These are phyloP conservation scores for Merluccius polli DNA, from an alignment of 2,797 vertebrate species.

Conservation along the genomic window DNA sequence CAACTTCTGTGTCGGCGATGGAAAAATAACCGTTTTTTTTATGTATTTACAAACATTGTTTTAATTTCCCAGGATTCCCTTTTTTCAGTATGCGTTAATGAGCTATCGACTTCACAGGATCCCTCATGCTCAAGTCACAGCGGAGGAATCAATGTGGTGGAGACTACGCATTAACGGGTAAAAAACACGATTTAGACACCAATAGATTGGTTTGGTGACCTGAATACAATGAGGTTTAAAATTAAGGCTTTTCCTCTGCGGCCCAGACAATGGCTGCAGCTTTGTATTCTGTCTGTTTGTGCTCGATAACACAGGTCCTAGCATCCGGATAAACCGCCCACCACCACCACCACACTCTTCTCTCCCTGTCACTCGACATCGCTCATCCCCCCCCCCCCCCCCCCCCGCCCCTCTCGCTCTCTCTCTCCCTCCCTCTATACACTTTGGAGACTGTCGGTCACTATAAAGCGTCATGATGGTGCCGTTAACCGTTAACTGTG, in stretches of 20 bases:
- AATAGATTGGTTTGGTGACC: background rate
- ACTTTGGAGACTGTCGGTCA: slow-evolving; percentile 65
- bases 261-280: slow-evolving; percentile 9
- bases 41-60: background rate
- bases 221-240: background rate
- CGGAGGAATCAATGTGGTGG: slow-evolving; percentile 1
- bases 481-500: slow-evolving; percentile 57
- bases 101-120: slow-evolving; percentile 11
- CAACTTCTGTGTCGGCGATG: background rate
- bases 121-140: slow-evolving; percentile 11
- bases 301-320: slow-evolving; percentile 30
- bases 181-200: slow-evolving; percentile 2
- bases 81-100: slow-evolving; percentile 19
- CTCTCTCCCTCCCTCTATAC: slow-evolving; percentile 18
- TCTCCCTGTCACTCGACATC: background rate
- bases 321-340: slow-evolving; percentile 20
- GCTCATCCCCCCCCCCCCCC: background rate
- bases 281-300: slow-evolving; percentile 22
- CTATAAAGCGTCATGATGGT: slow-evolving; percentile 59
- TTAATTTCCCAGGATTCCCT: slow-evolving; percentile 7
- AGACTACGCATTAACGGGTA: slow-evolving; percentile 7
- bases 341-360: slow-evolving; percentile 8
- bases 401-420: background rate
- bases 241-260: slow-evolving; percentile 6
- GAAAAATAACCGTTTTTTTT: background rate